Base-by-base conservation (phyloP, 2,888 invertebrate species). In the Apeira syringaria region DNA sequence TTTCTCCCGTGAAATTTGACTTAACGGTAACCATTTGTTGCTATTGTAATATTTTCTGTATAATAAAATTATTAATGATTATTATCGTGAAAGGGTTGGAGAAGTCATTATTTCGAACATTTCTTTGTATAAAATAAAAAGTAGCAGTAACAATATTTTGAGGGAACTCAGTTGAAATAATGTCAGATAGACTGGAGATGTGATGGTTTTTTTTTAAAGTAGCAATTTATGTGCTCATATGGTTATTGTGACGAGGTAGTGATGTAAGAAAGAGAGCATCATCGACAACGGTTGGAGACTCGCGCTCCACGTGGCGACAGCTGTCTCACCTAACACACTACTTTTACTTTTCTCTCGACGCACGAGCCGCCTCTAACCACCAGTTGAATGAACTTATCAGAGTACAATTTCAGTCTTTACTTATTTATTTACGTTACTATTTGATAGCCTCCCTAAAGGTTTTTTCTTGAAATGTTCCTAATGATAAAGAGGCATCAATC, bases 331-430 rank as follows among this genome's bases (percentile, higher is more conserved):
- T 61, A 61, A 66, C 61, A 57, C 62, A 66, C 69, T 72, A 85
- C 87, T 87, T 87, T 87, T 87, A 88, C 87, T 87, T 87, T 87
- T 80, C 80, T 80, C 77, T 70, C 59, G 61, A 58, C 48, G 68
- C 68, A 61, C 59, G 66, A 42, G 39, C 31, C 24, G 39, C 10
- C 40, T 41, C 44, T 27, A 31, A 30, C 45, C 50, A 53, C 50
- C 35, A 45, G 55, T 53, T 55, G 49, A 57, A 53, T 50, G 53
- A 55, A 55, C 53, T 46, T 29, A 34, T 26, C 40, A 41, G 42
- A 52, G 36, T 50, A 50, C 53, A 49, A 22, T 45, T 49, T 32
- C 35, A 11, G 17, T 18, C 36, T 36, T 39, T 38, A 30, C 38
- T 25, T 24, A 6, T 24, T 37, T 37, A 30, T 37, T 45, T 36